phyloP scores from a whole-genome alignment of 2,797 vertebrate genomes.

The Alca torda region DNA sequence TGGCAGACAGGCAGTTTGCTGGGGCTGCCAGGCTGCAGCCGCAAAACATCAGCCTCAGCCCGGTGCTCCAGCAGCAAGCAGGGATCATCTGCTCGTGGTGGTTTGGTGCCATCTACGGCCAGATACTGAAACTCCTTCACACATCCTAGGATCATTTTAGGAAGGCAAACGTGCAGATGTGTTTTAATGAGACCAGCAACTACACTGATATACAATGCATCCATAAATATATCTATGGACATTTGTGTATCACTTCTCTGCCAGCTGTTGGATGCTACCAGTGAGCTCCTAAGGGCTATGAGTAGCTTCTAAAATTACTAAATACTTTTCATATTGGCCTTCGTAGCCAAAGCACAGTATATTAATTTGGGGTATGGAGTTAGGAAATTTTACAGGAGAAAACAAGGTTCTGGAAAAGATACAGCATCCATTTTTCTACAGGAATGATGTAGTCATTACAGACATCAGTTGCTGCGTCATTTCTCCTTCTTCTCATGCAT shows the following conservation, averaged over 20 bases:
- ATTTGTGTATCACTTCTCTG: neutral
- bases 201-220: fast-evolving
- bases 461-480: neutral
- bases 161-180: neutral
- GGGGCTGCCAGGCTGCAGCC: neutral
- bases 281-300: neutral
- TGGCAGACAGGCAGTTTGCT: neutral
- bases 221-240: neutral
- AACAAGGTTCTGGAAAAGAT: fast-evolving
- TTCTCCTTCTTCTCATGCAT: neutral
- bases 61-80: neutral
- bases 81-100: neutral
- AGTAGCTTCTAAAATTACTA: neutral
- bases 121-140: neutral
- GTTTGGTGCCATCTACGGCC: constrained; percentile 61
- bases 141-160: neutral
- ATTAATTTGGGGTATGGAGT: neutral
- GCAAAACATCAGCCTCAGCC: neutral
- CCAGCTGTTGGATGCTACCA: neutral
- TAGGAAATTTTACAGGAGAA: neutral
- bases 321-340: neutral
- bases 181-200: neutral
- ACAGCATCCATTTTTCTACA: neutral
- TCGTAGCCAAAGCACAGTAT: neutral
- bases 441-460: fast-evolving